Conservation (phyloP, 2,113 vertebrate genomes). For the Ophthalmolycus amberensis region DNA sequence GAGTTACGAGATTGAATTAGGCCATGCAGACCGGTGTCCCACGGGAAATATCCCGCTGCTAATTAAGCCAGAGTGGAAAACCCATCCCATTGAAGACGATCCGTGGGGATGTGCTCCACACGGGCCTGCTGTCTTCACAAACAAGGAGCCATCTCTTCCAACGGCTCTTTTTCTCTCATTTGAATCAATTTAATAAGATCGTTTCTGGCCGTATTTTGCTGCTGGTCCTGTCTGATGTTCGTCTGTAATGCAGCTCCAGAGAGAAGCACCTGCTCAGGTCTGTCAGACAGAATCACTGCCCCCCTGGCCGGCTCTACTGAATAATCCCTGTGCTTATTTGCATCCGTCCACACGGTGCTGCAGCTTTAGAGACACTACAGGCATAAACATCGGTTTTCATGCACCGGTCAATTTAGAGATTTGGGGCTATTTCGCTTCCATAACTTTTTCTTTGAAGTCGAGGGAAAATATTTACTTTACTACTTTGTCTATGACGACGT, state of each 20-base stretch:
- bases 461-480: no score
- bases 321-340: background rate
- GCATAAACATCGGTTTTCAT: no score
- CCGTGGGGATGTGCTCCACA: slow-evolving; percentile 1
- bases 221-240: slow-evolving; percentile 13
- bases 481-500: no score
- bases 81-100: slow-evolving; percentile 7
- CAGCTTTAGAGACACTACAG: background rate
- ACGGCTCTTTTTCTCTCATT: background rate
- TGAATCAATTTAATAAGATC: no score
- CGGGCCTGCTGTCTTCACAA: slow-evolving; percentile 28
- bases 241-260: slow-evolving; percentile 1
- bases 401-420: no score
- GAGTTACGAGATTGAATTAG: slow-evolving; percentile 57
- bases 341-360: no score
- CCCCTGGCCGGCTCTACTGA: background rate
- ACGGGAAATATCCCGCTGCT: slow-evolving; percentile 25
- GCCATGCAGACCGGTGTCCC: slow-evolving; percentile 18
- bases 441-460: no score
- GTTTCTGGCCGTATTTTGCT: background rate
- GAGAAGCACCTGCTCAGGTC: slow-evolving; percentile 8
- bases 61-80: slow-evolving; percentile 43
- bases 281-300: slow-evolving; percentile 15
- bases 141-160: no score
- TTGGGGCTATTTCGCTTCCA: no score